A percentile compares a stretch with the other conserved stretches of the same genome.
Conservation (phyloP, 2,888 invertebrate genomes). For the Eupithecia dodoneata region DNA sequence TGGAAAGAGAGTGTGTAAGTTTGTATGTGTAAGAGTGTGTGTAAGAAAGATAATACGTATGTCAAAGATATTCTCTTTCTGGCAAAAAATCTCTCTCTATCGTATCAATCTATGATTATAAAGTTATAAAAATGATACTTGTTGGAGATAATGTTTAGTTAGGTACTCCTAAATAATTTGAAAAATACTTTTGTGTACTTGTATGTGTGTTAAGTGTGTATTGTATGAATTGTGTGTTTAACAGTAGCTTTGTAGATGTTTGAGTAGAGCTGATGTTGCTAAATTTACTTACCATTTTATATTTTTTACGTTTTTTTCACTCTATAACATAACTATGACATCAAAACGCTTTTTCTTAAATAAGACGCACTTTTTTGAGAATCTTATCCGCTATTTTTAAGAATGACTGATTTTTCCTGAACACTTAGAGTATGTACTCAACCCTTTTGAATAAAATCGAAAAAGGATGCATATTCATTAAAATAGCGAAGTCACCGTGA, state of each 20-base stretch:
- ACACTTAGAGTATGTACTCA: conserved; percentile 45
- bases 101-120: background rate
- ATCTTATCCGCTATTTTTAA: conserved; percentile 16
- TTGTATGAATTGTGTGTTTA: background rate
- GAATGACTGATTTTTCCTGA: background rate
- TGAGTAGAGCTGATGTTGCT: conserved; percentile 24
- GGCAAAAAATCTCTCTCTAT: background rate
- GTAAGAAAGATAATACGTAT: background rate
- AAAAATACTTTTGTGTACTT: background rate
- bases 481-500: conserved; percentile 72
- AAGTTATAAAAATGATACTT: background rate
- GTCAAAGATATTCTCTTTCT: background rate
- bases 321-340: conserved; percentile 17
- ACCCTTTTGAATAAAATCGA: conserved; percentile 41
- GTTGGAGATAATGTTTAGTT: background rate
- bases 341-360: conserved; percentile 9
- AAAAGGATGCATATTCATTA: conserved; percentile 57
- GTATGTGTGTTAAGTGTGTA: background rate
- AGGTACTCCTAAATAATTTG: background rate
- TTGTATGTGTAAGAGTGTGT: background rate
- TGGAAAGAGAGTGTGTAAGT: background rate
- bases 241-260: background rate
- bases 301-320: background rate
- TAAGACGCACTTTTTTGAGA: background rate
- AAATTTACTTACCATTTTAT: conserved; percentile 26